These are phyloP conservation scores for Pristionchus mayeri DNA, from an alignment of 2,888 invertebrate species.

Conservation along the genomic window DNA sequence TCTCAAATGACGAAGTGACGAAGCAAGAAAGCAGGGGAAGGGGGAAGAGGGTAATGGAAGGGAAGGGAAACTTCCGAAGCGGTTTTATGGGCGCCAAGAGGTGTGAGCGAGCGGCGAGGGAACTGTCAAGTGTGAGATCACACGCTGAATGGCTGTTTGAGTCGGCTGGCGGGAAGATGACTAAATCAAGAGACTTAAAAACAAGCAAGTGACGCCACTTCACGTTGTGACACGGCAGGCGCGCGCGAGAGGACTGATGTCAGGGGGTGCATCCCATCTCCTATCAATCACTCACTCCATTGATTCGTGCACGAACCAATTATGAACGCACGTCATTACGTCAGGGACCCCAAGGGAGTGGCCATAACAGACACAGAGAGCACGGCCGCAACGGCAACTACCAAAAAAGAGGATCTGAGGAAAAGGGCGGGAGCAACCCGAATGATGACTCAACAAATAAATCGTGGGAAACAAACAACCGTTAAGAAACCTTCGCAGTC, in stretches of 20 bases:
- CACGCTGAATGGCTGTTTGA: neutral
- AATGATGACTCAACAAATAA: neutral
- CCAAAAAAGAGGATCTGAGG: no score
- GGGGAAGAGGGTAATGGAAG: no score
- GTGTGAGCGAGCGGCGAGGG: neutral
- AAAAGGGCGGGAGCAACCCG: neutral
- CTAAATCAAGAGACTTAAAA: conserved; percentile 1
- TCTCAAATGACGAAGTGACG: neutral
- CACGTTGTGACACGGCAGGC: conserved; percentile 8
- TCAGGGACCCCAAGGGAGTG: neutral
- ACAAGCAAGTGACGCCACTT: conserved; percentile 6
- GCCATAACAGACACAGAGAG: no score
- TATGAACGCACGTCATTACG: no score
- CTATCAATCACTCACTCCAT: neutral
- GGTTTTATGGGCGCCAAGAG: no score
- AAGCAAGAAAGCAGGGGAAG: no score
- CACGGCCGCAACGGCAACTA: no score
- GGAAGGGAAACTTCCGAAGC: no score
- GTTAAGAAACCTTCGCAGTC: no score
- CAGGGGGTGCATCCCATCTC: neutral
- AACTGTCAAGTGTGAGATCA: neutral
- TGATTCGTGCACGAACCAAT: no score
- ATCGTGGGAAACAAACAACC: neutral
- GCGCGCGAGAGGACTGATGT: neutral
- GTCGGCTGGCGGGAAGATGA: neutral